Evolutionary conservation across 2,888 invertebrate genomes (phyloP).

Genomic region (Conomelus anceps): DNA sequence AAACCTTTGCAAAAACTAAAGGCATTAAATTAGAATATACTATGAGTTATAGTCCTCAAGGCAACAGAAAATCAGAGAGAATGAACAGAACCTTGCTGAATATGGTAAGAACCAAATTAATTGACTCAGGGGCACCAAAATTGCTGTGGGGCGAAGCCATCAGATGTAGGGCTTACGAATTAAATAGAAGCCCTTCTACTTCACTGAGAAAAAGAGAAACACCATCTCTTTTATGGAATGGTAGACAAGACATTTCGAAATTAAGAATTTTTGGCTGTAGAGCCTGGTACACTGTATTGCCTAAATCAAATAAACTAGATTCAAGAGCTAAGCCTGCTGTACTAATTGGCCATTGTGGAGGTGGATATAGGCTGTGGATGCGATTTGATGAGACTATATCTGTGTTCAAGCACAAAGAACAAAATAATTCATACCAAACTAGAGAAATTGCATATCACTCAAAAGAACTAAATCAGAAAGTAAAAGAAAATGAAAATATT

Average conservation of each 20-base stretch:
- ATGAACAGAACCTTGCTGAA: neutral
- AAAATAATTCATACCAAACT: neutral
- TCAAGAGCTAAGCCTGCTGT: slow-evolving; percentile 17
- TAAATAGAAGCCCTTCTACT: slow-evolving; percentile 31
- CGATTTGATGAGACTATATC: slow-evolving; percentile 21
- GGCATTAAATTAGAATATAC: neutral
- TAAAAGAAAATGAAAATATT: neutral
- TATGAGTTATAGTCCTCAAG: neutral
- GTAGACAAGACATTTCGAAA: slow-evolving; percentile 21
- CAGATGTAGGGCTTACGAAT: slow-evolving; percentile 2
- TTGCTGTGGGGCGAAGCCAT: neutral
- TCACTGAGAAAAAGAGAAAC: slow-evolving; percentile 16
- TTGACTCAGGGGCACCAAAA: neutral
- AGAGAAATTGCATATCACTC: neutral
- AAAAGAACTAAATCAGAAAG: neutral
- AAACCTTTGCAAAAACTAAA: neutral
- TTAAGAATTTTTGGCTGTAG: slow-evolving; percentile 29
- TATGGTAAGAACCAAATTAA: too few relatives aligned
- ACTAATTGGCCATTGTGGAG: slow-evolving; percentile 24
- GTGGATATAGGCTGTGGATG: slow-evolving; percentile 10
- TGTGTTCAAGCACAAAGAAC: neutral
- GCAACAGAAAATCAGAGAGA: slow-evolving; percentile 2
- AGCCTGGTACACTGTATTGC: slow-evolving; percentile 18
- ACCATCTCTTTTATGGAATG: slow-evolving; percentile 24
- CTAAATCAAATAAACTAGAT: slow-evolving; percentile 20